phyloP scores from a whole-genome alignment of 2,797 vertebrate genomes.

The Gymnothorax javanicus region DNA sequence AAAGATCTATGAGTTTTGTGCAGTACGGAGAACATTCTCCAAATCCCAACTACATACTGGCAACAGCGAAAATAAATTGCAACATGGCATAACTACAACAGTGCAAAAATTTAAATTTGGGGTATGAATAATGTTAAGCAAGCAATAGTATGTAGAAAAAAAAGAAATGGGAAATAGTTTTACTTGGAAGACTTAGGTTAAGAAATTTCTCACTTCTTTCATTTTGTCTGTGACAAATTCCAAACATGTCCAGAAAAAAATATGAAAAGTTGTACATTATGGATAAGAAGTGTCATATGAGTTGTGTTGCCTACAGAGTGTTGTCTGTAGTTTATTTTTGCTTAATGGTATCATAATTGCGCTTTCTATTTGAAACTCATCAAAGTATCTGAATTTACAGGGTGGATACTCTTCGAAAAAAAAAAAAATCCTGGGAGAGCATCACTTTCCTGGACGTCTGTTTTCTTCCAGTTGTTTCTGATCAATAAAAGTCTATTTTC shows the following conservation, averaged over 20 bases:
- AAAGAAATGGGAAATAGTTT: neutral
- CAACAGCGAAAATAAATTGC: conserved; percentile 65
- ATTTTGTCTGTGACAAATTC: conserved; percentile 13
- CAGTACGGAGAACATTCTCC: conserved; percentile 60
- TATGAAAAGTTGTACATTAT: conserved; percentile 43
- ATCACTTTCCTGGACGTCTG: conserved; percentile 73
- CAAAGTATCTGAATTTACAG: conserved; percentile 46
- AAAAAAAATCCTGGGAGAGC: conserved; percentile 68
- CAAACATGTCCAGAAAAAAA: conserved; percentile 46
- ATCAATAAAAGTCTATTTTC: conserved; percentile 80
- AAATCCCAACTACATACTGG: conserved; percentile 63
- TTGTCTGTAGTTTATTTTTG: conserved; percentile 43
- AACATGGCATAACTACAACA: conserved; percentile 35
- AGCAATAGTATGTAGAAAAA: neutral
- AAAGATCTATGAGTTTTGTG: conserved; percentile 55
- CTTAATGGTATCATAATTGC: conserved; percentile 54
- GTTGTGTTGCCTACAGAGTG: conserved; percentile 44
- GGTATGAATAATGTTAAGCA: neutral
- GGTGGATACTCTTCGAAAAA: conserved; percentile 62
- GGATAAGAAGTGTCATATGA: conserved; percentile 56
- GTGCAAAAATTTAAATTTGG: neutral
- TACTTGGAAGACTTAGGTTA: neutral
- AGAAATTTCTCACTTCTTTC: neutral
- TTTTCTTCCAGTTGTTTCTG: conserved; percentile 66
- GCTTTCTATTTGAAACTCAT: conserved; percentile 46